Evolutionary conservation across 2,888 invertebrate genomes (phyloP).

Genomic region (Cataglyphis rosenhaueri): DNA sequence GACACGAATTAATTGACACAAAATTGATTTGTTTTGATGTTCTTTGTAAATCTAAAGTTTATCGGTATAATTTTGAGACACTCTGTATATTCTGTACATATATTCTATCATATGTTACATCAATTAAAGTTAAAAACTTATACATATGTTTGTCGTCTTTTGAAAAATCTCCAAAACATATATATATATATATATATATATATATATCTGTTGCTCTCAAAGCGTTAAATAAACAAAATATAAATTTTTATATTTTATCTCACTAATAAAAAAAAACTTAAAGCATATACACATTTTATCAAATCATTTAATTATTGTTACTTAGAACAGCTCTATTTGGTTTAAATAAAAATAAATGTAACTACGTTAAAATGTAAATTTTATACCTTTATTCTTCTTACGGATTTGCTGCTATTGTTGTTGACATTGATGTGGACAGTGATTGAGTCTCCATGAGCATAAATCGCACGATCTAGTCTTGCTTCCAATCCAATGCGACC

Average conservation of each 20-base stretch:
- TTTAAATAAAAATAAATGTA: constrained; percentile 9
- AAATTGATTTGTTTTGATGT: too few relatives aligned
- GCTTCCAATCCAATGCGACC: constrained; percentile 93
- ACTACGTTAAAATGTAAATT: background rate
- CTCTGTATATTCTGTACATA: too few relatives aligned
- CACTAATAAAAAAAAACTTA: background rate
- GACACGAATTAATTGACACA: too few relatives aligned
- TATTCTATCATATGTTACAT: too few relatives aligned
- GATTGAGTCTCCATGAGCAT: constrained; percentile 93
- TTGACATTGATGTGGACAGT: constrained; percentile 91
- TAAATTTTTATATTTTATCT: background rate
- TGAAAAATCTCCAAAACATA: too few relatives aligned
- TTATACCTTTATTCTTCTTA: constrained; percentile 92
- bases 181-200: too few relatives aligned
- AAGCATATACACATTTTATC: background rate
- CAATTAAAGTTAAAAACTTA: too few relatives aligned
- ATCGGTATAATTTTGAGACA: too few relatives aligned
- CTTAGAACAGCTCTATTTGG: constrained; percentile 4
- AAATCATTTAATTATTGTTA: constrained; percentile 3
- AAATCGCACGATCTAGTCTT: constrained; percentile 92
- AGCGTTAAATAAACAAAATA: background rate
- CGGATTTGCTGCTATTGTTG: constrained; percentile 94
- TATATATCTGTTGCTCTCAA: too few relatives aligned
- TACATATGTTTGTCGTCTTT: too few relatives aligned
- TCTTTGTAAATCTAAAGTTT: too few relatives aligned